Conservation (phyloP, 2,797 vertebrate species). For the Monodelphis domestica region DNA sequence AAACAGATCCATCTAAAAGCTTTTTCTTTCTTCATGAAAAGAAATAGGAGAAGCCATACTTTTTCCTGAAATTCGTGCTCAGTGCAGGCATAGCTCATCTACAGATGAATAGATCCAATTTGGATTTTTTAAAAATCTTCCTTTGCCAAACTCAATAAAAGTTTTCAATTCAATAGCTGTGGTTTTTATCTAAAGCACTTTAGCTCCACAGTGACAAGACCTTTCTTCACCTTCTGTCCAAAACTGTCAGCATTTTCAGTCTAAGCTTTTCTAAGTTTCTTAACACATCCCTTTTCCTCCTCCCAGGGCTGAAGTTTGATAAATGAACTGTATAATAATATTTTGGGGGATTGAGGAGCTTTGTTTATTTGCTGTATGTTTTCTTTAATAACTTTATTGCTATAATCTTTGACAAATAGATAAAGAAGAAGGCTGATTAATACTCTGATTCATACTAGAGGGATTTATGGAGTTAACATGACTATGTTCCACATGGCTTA, state of each 20-base stretch:
- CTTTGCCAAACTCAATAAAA: slow-evolving; percentile 72
- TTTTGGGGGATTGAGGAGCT: not conserved
- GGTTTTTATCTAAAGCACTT: slow-evolving; percentile 65
- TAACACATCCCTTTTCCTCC: slow-evolving; percentile 34
- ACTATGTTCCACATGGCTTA: not conserved
- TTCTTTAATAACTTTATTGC: slow-evolving; percentile 63
- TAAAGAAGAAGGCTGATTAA: slow-evolving; percentile 30
- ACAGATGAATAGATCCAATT: slow-evolving; percentile 68
- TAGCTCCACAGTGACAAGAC: slow-evolving; percentile 65
- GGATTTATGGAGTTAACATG: not conserved
- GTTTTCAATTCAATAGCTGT: slow-evolving; percentile 12
- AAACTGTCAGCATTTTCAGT: slow-evolving; percentile 63
- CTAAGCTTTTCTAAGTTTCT: slow-evolving; percentile 66
- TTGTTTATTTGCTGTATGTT: slow-evolving; percentile 45
- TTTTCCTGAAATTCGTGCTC: slow-evolving; percentile 57
- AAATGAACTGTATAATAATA: slow-evolving; percentile 14
- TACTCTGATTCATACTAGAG: not conserved
- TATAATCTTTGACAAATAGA: slow-evolving; percentile 73
- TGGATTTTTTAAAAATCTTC: slow-evolving; percentile 68
- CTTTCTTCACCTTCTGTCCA: slow-evolving; percentile 55
- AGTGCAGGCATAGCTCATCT: slow-evolving; percentile 43
- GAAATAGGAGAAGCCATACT: slow-evolving; percentile 7
- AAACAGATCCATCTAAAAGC: slow-evolving; percentile 32
- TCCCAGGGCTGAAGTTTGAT: slow-evolving; percentile 45
- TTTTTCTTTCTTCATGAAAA: slow-evolving; percentile 59